phyloP scores from a whole-genome alignment of 35 echinoderm and acorn worm genomes.

The Strongylocentrotus purpuratus region DNA sequence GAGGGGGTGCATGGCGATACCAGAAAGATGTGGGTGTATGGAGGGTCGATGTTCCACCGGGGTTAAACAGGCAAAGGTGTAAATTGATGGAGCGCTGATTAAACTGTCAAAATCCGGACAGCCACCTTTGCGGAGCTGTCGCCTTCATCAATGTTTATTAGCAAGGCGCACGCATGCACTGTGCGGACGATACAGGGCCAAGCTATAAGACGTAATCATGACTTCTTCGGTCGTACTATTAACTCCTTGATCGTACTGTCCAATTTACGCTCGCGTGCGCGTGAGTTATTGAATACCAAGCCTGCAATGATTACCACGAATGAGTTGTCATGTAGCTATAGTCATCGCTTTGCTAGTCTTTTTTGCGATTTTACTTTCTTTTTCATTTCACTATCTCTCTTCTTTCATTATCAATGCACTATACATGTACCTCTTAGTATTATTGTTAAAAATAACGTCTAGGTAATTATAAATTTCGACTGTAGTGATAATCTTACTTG shows the following conservation, averaged over 20 bases:
- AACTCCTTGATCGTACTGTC: neutral
- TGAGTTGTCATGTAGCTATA: neutral
- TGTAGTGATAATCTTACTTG: too few species aligned
- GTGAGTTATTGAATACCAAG: neutral
- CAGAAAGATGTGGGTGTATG: too few species aligned
- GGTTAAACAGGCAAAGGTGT: slow-evolving; percentile 26
- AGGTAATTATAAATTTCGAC: too few species aligned
- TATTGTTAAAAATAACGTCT: too few species aligned
- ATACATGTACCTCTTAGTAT: neutral
- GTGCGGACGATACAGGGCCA: neutral
- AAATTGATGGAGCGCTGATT: neutral
- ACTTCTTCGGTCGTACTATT: neutral
- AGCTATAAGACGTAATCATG: neutral
- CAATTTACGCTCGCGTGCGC: neutral
- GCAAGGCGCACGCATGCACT: slow-evolving; percentile 6
- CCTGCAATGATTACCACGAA: neutral
- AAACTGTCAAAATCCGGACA: neutral
- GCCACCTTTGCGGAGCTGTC: neutral
- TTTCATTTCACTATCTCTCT: neutral
- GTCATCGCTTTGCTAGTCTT: neutral
- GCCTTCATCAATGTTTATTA: slow-evolving; percentile 27
- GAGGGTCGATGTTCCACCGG: neutral
- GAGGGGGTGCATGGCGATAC: neutral
- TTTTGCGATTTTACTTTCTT: neutral
- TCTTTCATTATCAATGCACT: neutral